phyloP scores from a whole-genome alignment of 2,113 vertebrate genomes.

The Zosterops pallidus region DNA sequence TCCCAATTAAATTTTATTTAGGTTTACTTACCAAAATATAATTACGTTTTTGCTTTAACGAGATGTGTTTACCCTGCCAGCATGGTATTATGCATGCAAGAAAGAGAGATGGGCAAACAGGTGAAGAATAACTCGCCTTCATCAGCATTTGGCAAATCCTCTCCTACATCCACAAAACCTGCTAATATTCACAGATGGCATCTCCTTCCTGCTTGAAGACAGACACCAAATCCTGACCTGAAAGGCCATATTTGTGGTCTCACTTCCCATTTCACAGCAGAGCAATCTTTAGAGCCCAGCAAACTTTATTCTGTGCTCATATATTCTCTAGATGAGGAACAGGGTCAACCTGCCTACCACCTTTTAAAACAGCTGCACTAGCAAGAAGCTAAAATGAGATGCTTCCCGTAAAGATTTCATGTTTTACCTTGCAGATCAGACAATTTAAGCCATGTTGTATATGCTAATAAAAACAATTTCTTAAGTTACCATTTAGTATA shows the following conservation, averaged over 20 bases:
- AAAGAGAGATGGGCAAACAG: not conserved
- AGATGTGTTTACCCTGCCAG: not conserved
- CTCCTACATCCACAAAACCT: not conserved
- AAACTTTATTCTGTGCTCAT: not conserved
- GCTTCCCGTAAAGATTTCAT: not conserved
- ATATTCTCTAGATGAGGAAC: not conserved
- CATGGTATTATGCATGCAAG: accelerated
- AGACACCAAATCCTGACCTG: not conserved
- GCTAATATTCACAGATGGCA: not conserved
- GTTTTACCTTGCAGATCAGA: not conserved
- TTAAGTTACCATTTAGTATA: slow-evolving; percentile 70
- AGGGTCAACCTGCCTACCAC: not conserved
- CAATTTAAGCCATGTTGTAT: not conserved
- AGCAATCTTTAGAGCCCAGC: not conserved
- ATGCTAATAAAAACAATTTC: slow-evolving; percentile 66
- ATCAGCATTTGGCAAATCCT: not conserved
- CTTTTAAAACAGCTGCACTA: not conserved
- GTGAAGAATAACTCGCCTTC: not conserved
- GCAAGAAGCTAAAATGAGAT: not conserved
- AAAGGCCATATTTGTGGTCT: not conserved
- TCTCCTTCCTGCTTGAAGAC: not conserved
- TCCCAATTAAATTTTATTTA: not conserved
- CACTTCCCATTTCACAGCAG: not conserved
- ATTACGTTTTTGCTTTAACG: not conserved
- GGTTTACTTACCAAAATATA: not conserved